Conservation (phyloP, 2,113 vertebrate species). For the Catharus fuscescens region DNA sequence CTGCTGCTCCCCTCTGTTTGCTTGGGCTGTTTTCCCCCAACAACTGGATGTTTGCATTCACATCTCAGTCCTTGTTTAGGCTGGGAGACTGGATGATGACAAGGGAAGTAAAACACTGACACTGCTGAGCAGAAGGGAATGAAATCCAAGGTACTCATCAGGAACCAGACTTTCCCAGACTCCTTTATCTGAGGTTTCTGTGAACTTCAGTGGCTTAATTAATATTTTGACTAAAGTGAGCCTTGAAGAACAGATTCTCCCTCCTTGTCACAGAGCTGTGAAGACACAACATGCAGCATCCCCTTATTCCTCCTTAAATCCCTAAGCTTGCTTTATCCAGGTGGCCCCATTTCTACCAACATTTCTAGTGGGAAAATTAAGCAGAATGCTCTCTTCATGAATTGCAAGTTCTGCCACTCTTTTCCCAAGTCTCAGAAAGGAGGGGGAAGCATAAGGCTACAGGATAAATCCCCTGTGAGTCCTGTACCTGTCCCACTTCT, state of each 20-base stretch:
- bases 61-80: conserved; percentile 27
- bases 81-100: background rate
- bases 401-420: background rate
- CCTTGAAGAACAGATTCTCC: background rate
- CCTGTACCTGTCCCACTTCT: background rate
- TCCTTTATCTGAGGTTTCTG: conserved; percentile 20
- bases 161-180: background rate
- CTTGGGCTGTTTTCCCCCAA: background rate
- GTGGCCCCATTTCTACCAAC: background rate
- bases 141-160: background rate
- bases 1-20: background rate
- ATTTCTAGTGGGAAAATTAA: background rate
- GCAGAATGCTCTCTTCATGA: background rate
- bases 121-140: background rate
- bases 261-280: background rate
- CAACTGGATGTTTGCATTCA: background rate
- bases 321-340: background rate
- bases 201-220: background rate
- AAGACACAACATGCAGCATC: conserved; percentile 24
- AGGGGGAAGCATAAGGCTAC: background rate
- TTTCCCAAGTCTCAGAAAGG: background rate
- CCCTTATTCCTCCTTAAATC: background rate
- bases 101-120: background rate
- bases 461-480: background rate
- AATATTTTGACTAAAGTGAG: conserved; percentile 48